Evolutionary conservation across 2,113 vertebrate species (phyloP).

Genomic region (Anseranas semipalmata): DNA sequence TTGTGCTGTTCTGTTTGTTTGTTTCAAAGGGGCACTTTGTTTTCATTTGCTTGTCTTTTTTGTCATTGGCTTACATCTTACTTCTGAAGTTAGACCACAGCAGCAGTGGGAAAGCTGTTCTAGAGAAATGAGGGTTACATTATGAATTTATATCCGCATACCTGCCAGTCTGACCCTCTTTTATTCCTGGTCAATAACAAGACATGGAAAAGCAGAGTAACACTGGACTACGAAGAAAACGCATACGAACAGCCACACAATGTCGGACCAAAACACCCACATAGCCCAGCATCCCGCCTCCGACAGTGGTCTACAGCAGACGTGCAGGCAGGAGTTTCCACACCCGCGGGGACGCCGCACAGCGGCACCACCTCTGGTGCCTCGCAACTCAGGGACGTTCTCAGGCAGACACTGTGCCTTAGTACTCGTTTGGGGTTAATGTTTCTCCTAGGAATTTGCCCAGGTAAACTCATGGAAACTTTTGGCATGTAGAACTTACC

Average conservation of each 20-base stretch:
- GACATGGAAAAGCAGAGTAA: background rate
- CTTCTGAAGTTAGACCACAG: background rate
- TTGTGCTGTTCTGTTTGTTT: no score
- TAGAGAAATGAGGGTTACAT: background rate
- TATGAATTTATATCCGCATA: background rate
- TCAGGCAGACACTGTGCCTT: background rate
- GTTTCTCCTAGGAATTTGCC: background rate
- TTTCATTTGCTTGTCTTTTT: background rate
- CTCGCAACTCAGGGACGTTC: background rate
- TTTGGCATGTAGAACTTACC: background rate
- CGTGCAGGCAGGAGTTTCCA: background rate
- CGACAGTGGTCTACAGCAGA: background rate
- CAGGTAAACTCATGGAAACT: rapidly evolving
- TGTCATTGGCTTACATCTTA: background rate
- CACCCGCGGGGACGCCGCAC: background rate
- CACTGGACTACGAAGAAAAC: background rate
- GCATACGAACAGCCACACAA: background rate
- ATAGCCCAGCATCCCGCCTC: background rate
- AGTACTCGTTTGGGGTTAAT: background rate
- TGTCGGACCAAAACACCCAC: background rate
- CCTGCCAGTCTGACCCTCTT: background rate
- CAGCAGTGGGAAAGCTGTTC: background rate
- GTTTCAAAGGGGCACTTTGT: background rate
- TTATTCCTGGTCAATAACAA: background rate
- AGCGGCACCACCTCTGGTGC: background rate